Evolutionary conservation across 1,140 invertebrate species (phyloP).

Genomic region (Telenomus remus): DNA sequence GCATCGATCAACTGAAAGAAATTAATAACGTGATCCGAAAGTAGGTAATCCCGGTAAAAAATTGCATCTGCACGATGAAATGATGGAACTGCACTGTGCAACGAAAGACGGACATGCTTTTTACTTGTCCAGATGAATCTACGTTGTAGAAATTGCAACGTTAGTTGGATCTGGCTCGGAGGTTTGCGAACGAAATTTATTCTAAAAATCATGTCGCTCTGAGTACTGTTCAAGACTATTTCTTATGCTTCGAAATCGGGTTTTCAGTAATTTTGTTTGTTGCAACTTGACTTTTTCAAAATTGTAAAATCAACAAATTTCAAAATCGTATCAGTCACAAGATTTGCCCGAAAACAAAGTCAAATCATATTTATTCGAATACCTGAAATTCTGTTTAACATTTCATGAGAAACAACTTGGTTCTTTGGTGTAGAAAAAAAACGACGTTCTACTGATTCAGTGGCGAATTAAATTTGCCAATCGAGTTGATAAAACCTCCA

Average conservation of each 20-base stretch:
- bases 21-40: constrained; percentile 31
- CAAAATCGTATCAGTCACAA: too few relatives aligned
- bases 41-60: constrained; percentile 13
- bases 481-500: too few relatives aligned
- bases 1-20: constrained; percentile 16
- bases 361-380: too few relatives aligned
- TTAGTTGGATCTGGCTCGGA: neutral
- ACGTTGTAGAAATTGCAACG: neutral
- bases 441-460: too few relatives aligned
- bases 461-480: too few relatives aligned
- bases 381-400: too few relatives aligned
- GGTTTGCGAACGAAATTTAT: neutral
- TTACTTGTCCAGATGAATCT: neutral
- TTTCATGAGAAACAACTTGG: too few relatives aligned
- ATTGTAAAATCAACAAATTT: too few relatives aligned
- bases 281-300: neutral
- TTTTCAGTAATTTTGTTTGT: neutral
- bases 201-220: neutral
- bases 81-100: neutral
- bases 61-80: neutral
- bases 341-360: too few relatives aligned
- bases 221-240: neutral
- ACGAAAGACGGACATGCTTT: constrained; percentile 2
- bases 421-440: too few relatives aligned
- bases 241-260: neutral